A percentile compares a stretch with the other conserved stretches of the same genome.
These are phyloP conservation scores for Heterocephalus glaber DNA, from an alignment of 2,113 vertebrate genomes.

Conservation along the genomic window DNA sequence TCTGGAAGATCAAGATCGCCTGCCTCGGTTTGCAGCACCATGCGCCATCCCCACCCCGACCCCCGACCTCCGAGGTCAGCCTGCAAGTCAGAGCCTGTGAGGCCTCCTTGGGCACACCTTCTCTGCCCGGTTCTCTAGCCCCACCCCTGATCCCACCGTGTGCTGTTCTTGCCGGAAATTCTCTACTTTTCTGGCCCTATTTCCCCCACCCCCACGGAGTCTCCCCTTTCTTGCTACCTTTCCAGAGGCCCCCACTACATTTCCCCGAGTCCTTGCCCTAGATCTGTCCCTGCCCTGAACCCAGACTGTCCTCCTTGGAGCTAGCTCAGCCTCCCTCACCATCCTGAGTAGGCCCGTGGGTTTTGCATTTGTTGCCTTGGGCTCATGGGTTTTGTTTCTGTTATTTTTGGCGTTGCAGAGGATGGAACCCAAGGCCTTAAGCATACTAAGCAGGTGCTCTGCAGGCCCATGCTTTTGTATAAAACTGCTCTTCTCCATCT, in stretches of 20 bases:
- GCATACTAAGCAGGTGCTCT: neutral
- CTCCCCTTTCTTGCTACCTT: neutral
- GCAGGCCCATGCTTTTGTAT: neutral
- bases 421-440: neutral
- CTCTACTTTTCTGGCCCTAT: neutral
- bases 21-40: neutral
- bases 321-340: neutral
- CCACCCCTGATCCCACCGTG: no score
- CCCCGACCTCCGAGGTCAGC: neutral
- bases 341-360: neutral
- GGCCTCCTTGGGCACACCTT: fast-evolving
- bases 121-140: neutral
- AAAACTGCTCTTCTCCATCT: neutral
- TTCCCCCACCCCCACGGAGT: no score
- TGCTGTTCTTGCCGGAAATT: neutral
- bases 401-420: neutral
- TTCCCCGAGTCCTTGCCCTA: neutral
- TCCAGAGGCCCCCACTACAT: neutral
- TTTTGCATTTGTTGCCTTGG: neutral
- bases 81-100: neutral
- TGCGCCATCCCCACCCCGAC: neutral
- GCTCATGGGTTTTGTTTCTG: neutral
- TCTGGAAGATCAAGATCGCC: slow-evolving; percentile 51
- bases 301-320: neutral
- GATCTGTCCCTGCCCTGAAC: neutral